Base-by-base conservation (phyloP, 2,888 invertebrate species). In the Candidula unifasciata region DNA sequence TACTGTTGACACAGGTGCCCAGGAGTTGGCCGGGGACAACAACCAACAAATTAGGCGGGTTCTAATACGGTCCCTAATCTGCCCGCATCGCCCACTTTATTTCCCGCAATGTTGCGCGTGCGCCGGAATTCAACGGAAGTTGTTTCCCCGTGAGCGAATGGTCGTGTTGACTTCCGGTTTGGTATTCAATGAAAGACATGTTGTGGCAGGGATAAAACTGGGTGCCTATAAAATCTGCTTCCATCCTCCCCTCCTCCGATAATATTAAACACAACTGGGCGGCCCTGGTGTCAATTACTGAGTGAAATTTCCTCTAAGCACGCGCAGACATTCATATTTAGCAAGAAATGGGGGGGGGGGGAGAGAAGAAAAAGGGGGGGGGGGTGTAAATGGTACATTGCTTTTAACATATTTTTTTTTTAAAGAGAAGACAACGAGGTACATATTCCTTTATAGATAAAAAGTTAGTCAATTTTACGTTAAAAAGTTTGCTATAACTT, bases 91-190 rank as follows among this genome's bases (percentile, higher is more conserved):
- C 77, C 77, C 77, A 77, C 82, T 82, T 76, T n/a, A 77, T 66
- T 82, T 60, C 73, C 77, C 76, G 82, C 82, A 82, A 82, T 66
- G 76, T 82, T 82, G 73, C 82, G 82, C 82, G 82, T 82, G 82
- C 82, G 69, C 66, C 52, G 82, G 82, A 77, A 73, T 66, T 66
- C 77, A 8, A 76, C 82, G 82, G 82, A 82, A 82, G 82, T 77
- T 77, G 77, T 82, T 68, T 74, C 37, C n/a, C 54, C 35, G 74
- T 68, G 52, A 66, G 76, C 69, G 66, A 52, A 77, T 82, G 76
- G 68, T 54, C 54, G 82, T 35, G 30, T 82, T 27, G 71, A 80
- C 71, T 80, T 79, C 79, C 79, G 79, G 79, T 68, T 44, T 13
- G 35, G 64, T 35, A 37, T 60, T 35, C 60, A 60, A 64, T 78